Evolutionary conservation across 2,797 vertebrate species (phyloP).

Genomic region (Squalus acanthias): DNA sequence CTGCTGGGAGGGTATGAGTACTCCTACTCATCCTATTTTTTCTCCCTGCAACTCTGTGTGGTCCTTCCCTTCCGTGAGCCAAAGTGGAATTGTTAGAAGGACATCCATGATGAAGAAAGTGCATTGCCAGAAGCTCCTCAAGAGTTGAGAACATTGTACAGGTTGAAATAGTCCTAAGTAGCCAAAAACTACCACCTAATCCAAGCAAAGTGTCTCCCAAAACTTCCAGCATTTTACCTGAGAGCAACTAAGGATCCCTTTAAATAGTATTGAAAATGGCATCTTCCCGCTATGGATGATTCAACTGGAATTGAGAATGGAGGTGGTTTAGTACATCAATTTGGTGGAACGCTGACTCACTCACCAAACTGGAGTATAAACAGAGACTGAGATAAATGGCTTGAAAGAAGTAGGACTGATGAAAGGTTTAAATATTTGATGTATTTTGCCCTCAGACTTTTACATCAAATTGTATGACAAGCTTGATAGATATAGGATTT

Average conservation of each 20-base stretch:
- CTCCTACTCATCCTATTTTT: background rate
- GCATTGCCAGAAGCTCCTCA: background rate
- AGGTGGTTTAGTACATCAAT: background rate
- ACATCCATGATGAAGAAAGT: too few relatives aligned
- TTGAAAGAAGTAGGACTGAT: background rate
- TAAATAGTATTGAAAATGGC: background rate
- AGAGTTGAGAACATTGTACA: background rate
- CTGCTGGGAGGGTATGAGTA: background rate
- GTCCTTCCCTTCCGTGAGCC: background rate
- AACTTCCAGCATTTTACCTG: background rate
- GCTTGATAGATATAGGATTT: background rate
- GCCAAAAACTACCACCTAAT: background rate
- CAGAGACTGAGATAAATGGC: background rate
- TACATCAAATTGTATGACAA: background rate
- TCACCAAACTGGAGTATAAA: background rate
- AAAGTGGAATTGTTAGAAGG: too few relatives aligned
- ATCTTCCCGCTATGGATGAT: background rate
- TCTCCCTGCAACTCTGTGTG: background rate
- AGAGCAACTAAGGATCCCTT: background rate
- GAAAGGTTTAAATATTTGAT: background rate
- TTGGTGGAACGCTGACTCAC: background rate
- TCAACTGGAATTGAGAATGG: background rate
- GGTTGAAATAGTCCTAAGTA: background rate
- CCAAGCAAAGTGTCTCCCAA: background rate
- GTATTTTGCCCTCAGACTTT: background rate